Percentiles rank a stretch among this genome's conserved stretches.
Evolutionary conservation across 2,888 invertebrate genomes (phyloP).

Genomic region (Bombylius discolor): DNA sequence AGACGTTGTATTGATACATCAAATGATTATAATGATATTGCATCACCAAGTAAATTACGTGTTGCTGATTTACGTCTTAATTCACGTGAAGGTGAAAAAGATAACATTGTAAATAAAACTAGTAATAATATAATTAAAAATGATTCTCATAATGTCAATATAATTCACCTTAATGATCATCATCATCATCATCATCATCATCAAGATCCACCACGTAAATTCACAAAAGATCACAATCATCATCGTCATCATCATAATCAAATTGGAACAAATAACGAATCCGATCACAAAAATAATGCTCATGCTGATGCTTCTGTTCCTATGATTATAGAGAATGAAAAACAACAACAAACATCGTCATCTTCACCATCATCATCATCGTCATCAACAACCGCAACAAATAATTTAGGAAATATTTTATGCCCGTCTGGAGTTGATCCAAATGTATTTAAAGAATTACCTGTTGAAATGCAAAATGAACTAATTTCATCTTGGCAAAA

Average conservation of each 20-base stretch:
- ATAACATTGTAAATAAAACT: constrained; percentile 9
- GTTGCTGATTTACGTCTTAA: constrained; percentile 53
- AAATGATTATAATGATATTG: constrained; percentile 38
- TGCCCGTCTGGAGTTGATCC: constrained; percentile 56
- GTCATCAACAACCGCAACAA: constrained; percentile 16
- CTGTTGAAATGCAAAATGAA: constrained; percentile 59
- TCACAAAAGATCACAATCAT: not conserved
- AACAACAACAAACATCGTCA: not conserved
- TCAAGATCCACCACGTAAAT: not conserved
- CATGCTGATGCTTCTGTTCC: not conserved
- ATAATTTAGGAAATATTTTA: constrained; percentile 30
- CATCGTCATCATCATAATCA: too few relatives aligned
- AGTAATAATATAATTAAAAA: not conserved
- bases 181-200: not conserved
- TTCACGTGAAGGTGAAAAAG: constrained; percentile 47
- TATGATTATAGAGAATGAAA: not conserved
- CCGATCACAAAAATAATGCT: not conserved
- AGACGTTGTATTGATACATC: constrained; percentile 30
- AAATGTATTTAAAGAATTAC: constrained; percentile 56
- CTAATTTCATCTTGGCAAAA: constrained; percentile 51
- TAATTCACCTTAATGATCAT: not conserved
- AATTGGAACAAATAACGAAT: not conserved
- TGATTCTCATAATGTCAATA: not conserved
- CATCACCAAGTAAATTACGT: constrained; percentile 55
- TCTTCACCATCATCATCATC: not conserved